A percentile compares a stretch with the other conserved stretches of the same genome.
Conservation (phyloP, 2,113 vertebrate species). For the Grammomys surdaster region DNA sequence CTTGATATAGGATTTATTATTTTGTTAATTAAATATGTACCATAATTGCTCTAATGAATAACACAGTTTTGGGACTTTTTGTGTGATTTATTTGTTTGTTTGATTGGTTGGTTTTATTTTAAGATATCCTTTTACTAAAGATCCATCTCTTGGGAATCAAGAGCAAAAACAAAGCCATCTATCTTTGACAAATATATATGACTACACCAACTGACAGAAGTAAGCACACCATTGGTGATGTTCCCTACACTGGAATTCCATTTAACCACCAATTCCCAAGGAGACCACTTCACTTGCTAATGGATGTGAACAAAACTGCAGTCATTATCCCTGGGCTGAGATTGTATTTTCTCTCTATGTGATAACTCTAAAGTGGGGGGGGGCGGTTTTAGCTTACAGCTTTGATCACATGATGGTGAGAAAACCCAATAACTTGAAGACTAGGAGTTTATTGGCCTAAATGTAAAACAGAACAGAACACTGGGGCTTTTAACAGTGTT, state of each 20-base stretch:
- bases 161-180: conserved; percentile 67
- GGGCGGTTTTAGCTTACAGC: not conserved
- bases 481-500: not conserved
- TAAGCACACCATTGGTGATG: not conserved
- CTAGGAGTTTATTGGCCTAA: conserved; percentile 30
- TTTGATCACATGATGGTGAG: conserved; percentile 27
- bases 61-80: too few species aligned
- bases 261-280: conserved; percentile 52
- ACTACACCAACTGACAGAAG: not conserved
- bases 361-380: not conserved
- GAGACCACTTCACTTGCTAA: not conserved
- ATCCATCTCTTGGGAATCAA: conserved; percentile 61
- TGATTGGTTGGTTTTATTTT: not conserved
- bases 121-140: conserved; percentile 16
- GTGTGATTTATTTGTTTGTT: not conserved
- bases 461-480: conserved; percentile 57
- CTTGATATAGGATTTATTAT: not conserved
- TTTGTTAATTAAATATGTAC: conserved; percentile 35
- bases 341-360: conserved; percentile 60
- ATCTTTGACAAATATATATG: conserved; percentile 53
- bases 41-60: conserved; percentile 55
- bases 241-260: not conserved
- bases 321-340: not conserved
- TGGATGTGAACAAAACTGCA: not conserved
- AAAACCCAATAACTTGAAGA: conserved; percentile 26